Conservation (phyloP, 2,113 vertebrate species). For the Tetrax tetrax region DNA sequence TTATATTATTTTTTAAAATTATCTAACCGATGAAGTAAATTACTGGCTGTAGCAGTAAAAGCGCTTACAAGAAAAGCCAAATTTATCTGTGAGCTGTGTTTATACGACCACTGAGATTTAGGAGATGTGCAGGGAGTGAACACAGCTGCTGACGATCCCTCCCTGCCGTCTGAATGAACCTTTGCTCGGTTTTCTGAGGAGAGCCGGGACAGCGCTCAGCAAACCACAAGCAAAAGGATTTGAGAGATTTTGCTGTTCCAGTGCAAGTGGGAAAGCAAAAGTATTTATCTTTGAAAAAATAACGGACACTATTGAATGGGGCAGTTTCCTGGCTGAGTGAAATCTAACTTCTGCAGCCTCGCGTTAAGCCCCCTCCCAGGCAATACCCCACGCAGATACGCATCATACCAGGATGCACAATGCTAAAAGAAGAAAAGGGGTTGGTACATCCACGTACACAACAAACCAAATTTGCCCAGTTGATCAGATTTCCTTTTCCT, state of each 20-base stretch:
- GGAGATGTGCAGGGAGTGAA: background rate
- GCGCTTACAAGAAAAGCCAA: background rate
- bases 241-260: background rate
- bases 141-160: background rate
- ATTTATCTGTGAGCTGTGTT: background rate
- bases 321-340: background rate
- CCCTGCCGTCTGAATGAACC: background rate
- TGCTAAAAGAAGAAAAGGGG: background rate
- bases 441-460: background rate
- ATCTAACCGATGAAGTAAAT: background rate
- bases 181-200: background rate
- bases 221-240: background rate
- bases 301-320: background rate
- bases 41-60: background rate
- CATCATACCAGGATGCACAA: background rate
- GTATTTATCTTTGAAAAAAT: background rate
- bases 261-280: background rate
- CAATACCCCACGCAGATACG: background rate
- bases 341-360: background rate
- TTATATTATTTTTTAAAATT: background rate
- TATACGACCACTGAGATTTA: background rate
- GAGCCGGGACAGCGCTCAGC: background rate
- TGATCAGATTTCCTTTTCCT: constrained; percentile 58
- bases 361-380: background rate
- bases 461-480: constrained; percentile 24